Percentiles rank a stretch among this genome's conserved stretches.
phyloP scores from a whole-genome alignment of 2,113 vertebrate genomes.

The Periophthalmus modestus region DNA sequence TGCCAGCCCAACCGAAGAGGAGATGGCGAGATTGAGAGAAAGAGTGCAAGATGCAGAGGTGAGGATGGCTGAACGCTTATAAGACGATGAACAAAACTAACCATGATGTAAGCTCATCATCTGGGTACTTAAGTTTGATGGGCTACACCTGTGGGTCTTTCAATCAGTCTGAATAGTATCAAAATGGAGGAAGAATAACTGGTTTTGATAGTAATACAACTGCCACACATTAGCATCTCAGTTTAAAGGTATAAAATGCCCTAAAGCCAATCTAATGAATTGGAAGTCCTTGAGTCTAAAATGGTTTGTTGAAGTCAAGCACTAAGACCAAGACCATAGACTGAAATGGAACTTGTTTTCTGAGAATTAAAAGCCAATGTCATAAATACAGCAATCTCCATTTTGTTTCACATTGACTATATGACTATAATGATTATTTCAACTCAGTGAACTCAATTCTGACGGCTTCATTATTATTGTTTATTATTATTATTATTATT shows the following conservation, averaged over 20 bases:
- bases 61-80: constrained; percentile 56
- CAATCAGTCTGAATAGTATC: constrained; percentile 18
- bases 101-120: constrained; percentile 68
- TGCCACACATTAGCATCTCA: too few relatives aligned
- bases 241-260: background rate
- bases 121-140: constrained; percentile 33
- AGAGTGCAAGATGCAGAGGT: constrained; percentile 44
- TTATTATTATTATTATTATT: too few relatives aligned
- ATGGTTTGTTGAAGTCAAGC: background rate
- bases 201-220: too few relatives aligned
- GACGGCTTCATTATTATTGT: too few relatives aligned
- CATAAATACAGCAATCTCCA: too few relatives aligned
- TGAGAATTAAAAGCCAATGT: too few relatives aligned
- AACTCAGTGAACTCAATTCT: too few relatives aligned
- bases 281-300: background rate
- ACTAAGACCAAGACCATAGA: too few relatives aligned
- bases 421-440: too few relatives aligned
- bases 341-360: too few relatives aligned
- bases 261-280: background rate
- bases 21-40: constrained; percentile 64
- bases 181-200: background rate
- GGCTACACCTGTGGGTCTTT: constrained; percentile 45
- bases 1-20: constrained; percentile 60
- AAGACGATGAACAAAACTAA: constrained; percentile 54
- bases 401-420: too few relatives aligned